Evolutionary conservation across 2,113 vertebrate genomes (phyloP), one percentile per base, ranked within the genome.

Genomic region (Microcebus tavaratra): DNA sequence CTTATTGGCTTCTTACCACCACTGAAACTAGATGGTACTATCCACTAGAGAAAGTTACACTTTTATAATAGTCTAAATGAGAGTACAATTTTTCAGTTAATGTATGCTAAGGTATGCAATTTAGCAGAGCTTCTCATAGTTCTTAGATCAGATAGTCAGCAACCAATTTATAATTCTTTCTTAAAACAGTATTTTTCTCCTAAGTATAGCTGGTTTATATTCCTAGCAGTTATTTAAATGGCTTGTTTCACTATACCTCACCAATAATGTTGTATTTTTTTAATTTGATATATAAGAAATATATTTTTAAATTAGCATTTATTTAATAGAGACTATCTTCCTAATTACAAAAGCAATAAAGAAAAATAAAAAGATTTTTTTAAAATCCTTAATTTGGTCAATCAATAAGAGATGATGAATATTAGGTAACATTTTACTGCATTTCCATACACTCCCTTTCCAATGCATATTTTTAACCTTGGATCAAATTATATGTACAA

Each of bases 291-390:
- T 34, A 88, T 6, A 97, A 91, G 3, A 81, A 81, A 48, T 61
- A 91, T 57, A 61, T 89, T 91, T 93, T 96, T 42, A 65, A 72
- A 82, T 27, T 61, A 86, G 65, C 31, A 94, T 78, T 70, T 94
- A 80, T 29, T 55, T 93, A 31, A 72, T 82, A 86, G 42, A 82
- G 15, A 92, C 50, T 82, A 78, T 61, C 42, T 94, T 86, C 67
- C 29, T 93, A 95, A 57, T 78, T 79, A 94, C 20, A 95, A 91
- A 91, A 76, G 31, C 18, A 95, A 87, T 83, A 88, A 78, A 91
- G 36, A 91, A 95, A 96, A 93, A 83, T 50, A 48, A 65, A 68
- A 48, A 84, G 50, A 73, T 18, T 55, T 55, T 55, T 55, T 12
- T 36, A 88, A 75, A 67, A 87, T 31, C 14, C 31, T 86, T 94